Base-by-base conservation (phyloP, 1,140 invertebrate genomes). In the Centruroides vittatus region DNA sequence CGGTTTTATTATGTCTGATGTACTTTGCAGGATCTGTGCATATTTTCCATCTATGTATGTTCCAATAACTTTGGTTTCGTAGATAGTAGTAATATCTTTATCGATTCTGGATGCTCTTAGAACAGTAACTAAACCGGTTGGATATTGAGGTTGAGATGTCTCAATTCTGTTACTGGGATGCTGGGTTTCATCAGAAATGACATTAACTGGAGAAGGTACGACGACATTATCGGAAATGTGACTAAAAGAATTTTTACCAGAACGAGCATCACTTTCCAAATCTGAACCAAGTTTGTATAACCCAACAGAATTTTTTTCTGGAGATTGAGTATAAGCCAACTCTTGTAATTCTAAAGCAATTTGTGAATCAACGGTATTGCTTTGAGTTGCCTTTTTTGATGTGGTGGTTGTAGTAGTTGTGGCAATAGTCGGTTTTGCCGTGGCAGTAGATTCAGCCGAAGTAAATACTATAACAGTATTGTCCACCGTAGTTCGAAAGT, bases 381-480 rank as follows among this genome's bases (percentile, higher is more conserved):
- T 41, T 8, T 23, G 51, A 53, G 8, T 23, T 23, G 51, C 23
- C 8, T 5, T 23, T 53, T 23, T 23, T 51, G 49, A 34, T 34
- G 49, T 12, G 34, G 49, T 12, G 7, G 51, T 53, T 8, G 51
- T 53, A 36, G 51, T 53, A 34, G 51, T 53, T 6, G 8, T 7
- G 51, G 51, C 5, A 53, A 8, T 23, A 53, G 51, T 23, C 5
- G 51, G 5, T 6, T 5, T 53, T 11, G 10, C 36, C 7, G 59
- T 59, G 8, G 56, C 58, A 6, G 51, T 35, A 35, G 67, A 82
- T 86, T 68, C 88, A 47, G 66, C 66, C 0, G 88, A 88, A 5
- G 86, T 89, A 73, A 92, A 92, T 7, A 91, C 82, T 85, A 92
- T 90, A 23, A 91, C 84, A 8, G 88, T 92, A 67, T 89, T 88